These are phyloP conservation scores for Jaculus jaculus DNA, from an alignment of 2,113 vertebrate genomes.

Conservation along the genomic window DNA sequence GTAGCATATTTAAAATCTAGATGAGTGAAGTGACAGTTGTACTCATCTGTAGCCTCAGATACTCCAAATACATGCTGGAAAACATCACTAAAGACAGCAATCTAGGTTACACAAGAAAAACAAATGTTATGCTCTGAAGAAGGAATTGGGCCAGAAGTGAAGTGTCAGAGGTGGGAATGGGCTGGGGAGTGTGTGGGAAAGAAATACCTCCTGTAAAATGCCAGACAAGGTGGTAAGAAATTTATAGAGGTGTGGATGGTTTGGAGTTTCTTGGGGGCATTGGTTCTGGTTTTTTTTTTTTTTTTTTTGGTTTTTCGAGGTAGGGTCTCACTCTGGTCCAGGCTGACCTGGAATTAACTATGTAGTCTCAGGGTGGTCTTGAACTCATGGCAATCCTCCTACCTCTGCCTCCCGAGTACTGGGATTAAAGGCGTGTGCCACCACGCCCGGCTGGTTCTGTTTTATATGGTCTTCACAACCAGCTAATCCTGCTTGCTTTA, in stretches of 20 bases:
- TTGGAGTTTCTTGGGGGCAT: conserved; percentile 70
- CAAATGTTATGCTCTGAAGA: conserved; percentile 60
- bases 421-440: no score
- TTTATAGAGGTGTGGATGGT: conserved; percentile 68
- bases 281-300: conserved; percentile 78
- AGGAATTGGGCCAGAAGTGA: conserved; percentile 37
- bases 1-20: conserved; percentile 62
- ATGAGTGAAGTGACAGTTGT: conserved; percentile 69
- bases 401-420: no score
- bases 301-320: no score
- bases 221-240: conserved; percentile 65
- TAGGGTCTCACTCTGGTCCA: no score
- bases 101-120: conserved; percentile 61
- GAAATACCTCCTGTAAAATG: conserved; percentile 60
- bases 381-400: no score
- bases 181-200: conserved; percentile 18
- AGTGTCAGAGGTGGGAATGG: not conserved
- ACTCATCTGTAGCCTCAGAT: conserved; percentile 57
- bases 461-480: conserved; percentile 76
- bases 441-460: no score
- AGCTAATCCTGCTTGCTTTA: conserved; percentile 68
- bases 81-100: conserved; percentile 47
- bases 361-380: no score
- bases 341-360: no score
- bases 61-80: conserved; percentile 52